Evolutionary conservation across 37 sponge, comb jelly and placozoan genomes (phyloP).

Genomic region (Aphrocallistes beatrix): DNA sequence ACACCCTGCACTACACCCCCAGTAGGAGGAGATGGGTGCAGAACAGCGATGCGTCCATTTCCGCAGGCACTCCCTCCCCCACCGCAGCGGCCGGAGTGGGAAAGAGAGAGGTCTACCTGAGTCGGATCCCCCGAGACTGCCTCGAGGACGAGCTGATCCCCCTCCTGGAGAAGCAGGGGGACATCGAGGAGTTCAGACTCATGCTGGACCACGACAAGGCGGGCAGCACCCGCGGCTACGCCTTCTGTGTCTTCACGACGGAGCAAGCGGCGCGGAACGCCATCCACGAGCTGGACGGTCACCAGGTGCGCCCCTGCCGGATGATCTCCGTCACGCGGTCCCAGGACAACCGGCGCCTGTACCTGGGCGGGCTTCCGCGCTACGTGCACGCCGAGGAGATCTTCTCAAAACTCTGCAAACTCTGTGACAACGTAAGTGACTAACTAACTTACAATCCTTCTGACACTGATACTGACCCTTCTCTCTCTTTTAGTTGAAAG

Average conservation of each 20-base stretch:
- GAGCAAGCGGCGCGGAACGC: neutral
- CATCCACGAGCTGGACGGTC: constrained; percentile 1
- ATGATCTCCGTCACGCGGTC: neutral
- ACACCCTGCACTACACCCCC: neutral
- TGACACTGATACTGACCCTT: neutral
- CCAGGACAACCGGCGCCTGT: constrained; percentile 10
- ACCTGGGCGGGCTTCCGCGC: constrained; percentile 6
- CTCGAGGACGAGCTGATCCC: neutral
- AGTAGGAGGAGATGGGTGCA: neutral
- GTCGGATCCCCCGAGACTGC: neutral
- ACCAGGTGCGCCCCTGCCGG: neutral
- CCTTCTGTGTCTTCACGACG: neutral
- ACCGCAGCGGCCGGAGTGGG: neutral
- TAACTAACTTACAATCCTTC: neutral
- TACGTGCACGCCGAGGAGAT: constrained; percentile 4
- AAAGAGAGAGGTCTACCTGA: neutral
- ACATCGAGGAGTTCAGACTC: neutral
- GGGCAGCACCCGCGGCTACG: neutral
- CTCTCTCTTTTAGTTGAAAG: neutral
- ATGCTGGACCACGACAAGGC: neutral
- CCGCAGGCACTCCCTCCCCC: neutral
- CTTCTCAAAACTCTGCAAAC: neutral
- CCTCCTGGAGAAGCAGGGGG: neutral
- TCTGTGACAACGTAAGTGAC: neutral
- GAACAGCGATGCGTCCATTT: too few species aligned